phyloP scores from a whole-genome alignment of 2,113 vertebrate species.

The Agapornis roseicollis region DNA sequence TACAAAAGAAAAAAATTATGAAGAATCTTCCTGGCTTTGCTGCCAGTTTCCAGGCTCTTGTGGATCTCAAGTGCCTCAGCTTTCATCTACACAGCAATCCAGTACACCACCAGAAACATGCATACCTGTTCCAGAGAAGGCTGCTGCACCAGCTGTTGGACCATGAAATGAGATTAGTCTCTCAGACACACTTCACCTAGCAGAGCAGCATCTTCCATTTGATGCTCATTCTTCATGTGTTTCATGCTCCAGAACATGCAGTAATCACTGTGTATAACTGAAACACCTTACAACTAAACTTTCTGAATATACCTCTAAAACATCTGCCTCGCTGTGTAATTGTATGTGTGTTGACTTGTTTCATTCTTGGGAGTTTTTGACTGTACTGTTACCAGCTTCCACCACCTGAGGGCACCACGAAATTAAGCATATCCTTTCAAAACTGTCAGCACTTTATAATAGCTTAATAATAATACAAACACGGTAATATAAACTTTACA shows the following conservation, averaged over 20 bases:
- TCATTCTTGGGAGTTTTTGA: neutral
- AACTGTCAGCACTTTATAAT: neutral
- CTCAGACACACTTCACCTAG: neutral
- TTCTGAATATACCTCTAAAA: neutral
- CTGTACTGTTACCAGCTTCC: neutral
- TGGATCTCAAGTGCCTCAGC: neutral
- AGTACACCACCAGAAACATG: neutral
- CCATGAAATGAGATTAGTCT: neutral
- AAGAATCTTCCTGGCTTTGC: neutral
- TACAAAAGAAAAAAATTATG: neutral
- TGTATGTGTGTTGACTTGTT: neutral
- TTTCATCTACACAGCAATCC: neutral
- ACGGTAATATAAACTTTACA: neutral
- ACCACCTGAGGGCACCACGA: slow-evolving; percentile 5
- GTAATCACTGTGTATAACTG: neutral
- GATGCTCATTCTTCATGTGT: neutral
- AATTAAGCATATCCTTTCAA: neutral
- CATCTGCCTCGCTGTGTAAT: neutral
- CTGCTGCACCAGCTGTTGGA: neutral
- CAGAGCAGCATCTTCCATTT: neutral
- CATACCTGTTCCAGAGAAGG: neutral
- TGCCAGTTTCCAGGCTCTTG: neutral
- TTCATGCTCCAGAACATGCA: neutral
- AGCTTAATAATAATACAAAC: neutral
- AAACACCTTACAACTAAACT: neutral